Percentiles rank a stretch among this genome's conserved stretches.
Conservation (phyloP, 2,113 vertebrate species). For the Sterna hirundo region DNA sequence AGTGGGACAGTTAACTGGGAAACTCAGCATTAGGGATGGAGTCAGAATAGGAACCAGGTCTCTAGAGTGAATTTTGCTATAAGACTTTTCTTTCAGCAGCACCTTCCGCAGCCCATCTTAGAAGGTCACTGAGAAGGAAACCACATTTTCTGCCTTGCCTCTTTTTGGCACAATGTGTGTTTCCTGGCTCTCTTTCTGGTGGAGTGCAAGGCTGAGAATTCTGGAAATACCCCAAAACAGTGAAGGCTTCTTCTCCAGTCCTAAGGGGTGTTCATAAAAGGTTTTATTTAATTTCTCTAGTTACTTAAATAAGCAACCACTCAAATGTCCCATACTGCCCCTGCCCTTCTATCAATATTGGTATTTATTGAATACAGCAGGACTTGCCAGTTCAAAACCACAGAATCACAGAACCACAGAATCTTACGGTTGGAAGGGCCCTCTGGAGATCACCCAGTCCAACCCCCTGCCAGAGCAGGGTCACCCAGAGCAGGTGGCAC, state of each 20-base stretch:
- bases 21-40: background rate
- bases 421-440: too few relatives aligned
- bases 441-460: too few relatives aligned
- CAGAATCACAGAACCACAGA: too few relatives aligned
- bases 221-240: background rate
- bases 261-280: background rate
- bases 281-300: background rate
- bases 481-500: too few relatives aligned
- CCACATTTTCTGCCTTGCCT: background rate
- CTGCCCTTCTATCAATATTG: background rate
- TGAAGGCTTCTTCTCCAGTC: background rate
- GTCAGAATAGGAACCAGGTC: background rate
- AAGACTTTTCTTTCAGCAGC: background rate
- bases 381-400: background rate
- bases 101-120: background rate
- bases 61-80: background rate
- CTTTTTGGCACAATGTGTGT: background rate
- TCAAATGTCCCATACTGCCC: background rate
- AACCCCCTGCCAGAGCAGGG: too few relatives aligned
- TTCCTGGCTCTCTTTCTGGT: background rate
- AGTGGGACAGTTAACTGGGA: background rate
- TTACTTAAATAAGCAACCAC: background rate
- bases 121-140: background rate
- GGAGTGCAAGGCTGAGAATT: background rate
- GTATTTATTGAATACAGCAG: background rate